These are phyloP conservation scores for Philereme vetulata DNA, from an alignment of 2,888 invertebrate species.

Conservation along the genomic window DNA sequence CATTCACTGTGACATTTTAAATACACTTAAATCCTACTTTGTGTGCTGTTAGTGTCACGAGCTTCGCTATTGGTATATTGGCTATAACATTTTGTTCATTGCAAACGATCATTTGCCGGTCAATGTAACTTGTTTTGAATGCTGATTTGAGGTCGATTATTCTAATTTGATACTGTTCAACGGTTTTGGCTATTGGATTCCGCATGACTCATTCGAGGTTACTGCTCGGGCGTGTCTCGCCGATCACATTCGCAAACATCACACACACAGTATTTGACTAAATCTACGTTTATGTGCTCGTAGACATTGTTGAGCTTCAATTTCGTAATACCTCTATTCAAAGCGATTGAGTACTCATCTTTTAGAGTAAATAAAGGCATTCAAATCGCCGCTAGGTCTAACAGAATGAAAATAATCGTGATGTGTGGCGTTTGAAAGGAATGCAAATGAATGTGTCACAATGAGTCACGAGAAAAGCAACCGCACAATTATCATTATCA, in stretches of 20 bases:
- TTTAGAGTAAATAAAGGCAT: conserved; percentile 40
- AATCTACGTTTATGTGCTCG: background rate
- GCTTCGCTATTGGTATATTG: conserved; percentile 26
- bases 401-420: conserved; percentile 42
- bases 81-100: conserved; percentile 28
- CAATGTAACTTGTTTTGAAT: conserved; percentile 38
- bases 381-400: conserved; percentile 47
- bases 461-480: conserved; percentile 56
- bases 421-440: conserved; percentile 45
- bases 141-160: conserved; percentile 42
- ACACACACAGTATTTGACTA: conserved; percentile 10
- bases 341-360: conserved; percentile 33
- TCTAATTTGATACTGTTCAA: conserved; percentile 54
- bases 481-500: background rate
- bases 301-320: conserved; percentile 4
- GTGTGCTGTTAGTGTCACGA: conserved; percentile 16
- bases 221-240: conserved; percentile 54
- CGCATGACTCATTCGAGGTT: conserved; percentile 68
- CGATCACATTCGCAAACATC: conserved; percentile 49
- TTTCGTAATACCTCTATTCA: conserved; percentile 23
- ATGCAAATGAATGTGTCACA: conserved; percentile 54
- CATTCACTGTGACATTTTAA: conserved; percentile 30
- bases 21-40: conserved; percentile 29
- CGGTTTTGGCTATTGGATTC: conserved; percentile 57
- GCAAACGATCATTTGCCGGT: conserved; percentile 28